These are phyloP conservation scores for Clarias fuscus DNA, from an alignment of 2,797 vertebrate genomes.

Conservation along the genomic window DNA sequence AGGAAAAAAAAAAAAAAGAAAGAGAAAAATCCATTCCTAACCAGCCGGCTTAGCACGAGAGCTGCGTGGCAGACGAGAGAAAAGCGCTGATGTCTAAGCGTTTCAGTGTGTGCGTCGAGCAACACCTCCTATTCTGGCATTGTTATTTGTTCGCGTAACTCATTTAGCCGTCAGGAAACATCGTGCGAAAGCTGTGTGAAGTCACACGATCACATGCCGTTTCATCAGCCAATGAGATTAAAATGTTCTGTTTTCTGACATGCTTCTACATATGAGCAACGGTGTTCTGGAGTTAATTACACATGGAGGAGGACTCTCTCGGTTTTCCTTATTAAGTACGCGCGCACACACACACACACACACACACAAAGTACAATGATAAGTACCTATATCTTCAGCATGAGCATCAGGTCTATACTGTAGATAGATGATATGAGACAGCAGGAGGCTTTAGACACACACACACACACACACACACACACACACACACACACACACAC, in stretches of 20 bases:
- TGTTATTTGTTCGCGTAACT: constrained; percentile 2
- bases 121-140: constrained; percentile 20
- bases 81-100: constrained; percentile 15
- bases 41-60: constrained; percentile 50
- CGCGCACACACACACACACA: not conserved
- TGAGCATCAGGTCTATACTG: constrained; percentile 22
- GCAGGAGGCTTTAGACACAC: constrained; percentile 20
- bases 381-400: constrained; percentile 21
- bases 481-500: constrained; percentile 35
- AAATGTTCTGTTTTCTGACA: not conserved
- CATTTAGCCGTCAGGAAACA: not conserved
- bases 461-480: not conserved
- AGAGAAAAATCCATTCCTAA: constrained; percentile 55
- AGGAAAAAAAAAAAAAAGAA: too few relatives aligned
- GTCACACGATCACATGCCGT: constrained; percentile 6
- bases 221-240: constrained; percentile 7
- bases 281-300: constrained; percentile 26
- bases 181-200: not conserved
- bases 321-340: not conserved
- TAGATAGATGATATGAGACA: constrained; percentile 34
- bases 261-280: not conserved
- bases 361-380: not conserved
- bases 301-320: constrained; percentile 30
- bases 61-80: constrained; percentile 16
- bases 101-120: constrained; percentile 6